Evolutionary conservation across 2,888 invertebrate species (phyloP).

Genomic region (Trilocha varians): DNA sequence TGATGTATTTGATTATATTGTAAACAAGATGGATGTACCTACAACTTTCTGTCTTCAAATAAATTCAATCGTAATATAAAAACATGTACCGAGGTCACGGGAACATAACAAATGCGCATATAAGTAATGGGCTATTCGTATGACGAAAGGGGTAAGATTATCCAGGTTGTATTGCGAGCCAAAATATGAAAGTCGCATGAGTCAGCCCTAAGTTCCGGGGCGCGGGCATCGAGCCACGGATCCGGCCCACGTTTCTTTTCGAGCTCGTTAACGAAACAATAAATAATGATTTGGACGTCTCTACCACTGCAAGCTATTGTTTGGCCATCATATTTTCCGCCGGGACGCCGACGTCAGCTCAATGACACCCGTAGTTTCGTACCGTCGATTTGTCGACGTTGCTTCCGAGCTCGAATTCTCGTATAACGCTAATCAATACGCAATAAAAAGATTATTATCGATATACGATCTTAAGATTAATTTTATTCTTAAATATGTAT

Average conservation of each 20-base stretch:
- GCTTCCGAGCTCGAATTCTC: conserved; percentile 21
- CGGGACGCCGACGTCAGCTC: conserved; percentile 27
- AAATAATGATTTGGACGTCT: conserved; percentile 63
- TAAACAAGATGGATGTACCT: too few relatives aligned
- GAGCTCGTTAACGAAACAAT: conserved; percentile 66
- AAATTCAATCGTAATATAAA: too few relatives aligned
- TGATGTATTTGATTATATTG: too few relatives aligned
- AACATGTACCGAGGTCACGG: too few relatives aligned
- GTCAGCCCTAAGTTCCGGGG: conserved; percentile 28
- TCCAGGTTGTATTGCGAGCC: conserved; percentile 15
- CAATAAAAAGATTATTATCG: not conserved
- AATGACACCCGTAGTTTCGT: conserved; percentile 31
- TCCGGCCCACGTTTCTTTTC: conserved; percentile 44
- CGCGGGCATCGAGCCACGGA: conserved; percentile 32
- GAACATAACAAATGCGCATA: not conserved
- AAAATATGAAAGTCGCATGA: conserved; percentile 30
- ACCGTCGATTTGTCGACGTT: conserved; percentile 30
- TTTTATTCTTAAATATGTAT: too few relatives aligned
- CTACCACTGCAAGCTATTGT: conserved; percentile 49
- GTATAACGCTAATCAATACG: not conserved
- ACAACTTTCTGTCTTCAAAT: too few relatives aligned
- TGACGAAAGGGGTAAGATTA: conserved; percentile 19
- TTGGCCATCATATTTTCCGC: conserved; percentile 48
- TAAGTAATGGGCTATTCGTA: conserved; percentile 13
- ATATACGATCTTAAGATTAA: not conserved